Base-by-base conservation (phyloP, 2,113 vertebrate genomes). In the Butorides virescens region DNA sequence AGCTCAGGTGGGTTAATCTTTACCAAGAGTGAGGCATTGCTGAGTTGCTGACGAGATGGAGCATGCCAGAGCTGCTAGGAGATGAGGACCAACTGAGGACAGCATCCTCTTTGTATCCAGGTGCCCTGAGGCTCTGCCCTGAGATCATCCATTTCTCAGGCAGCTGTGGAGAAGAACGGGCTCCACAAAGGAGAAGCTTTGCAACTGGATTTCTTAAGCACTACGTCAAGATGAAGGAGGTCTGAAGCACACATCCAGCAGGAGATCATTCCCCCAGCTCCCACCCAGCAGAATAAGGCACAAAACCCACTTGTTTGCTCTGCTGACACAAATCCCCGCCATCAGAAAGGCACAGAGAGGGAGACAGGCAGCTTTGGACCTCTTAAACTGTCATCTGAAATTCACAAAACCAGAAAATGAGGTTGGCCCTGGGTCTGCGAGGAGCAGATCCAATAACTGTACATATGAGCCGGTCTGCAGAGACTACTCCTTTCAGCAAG, bases 221-320 rank as follows among this genome's bases (percentile, higher is more conserved):
- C 18, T 30, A 1, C 0, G 0, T 16, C 2, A 16, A 75, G 22
- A 52, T 47, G 61, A 34, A 76, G 75, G 56, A 76, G 15, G 44
- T 13, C 59, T 2, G 5, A 11, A 42, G 78, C 42, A 75, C 0
- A 1, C 10, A 39, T 13, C 53, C 52, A 83, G 59, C n/a, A 80
- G 46, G 30, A 80, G 22, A 26, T 26, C 44, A 13, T 36, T 75
- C 22, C 63, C 55, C 20, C 53, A 39, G 7, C 27, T 68, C 52
- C 68, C 5, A 0, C 32, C 15, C 61, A 4, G n/a, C n/a, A 92
- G n/a, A 50, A 65, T 11, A 68, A 67, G 70, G 37, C 3, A 2
- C 4, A 5, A 62, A 37, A 91, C 81, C 55, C 11, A 10, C 10
- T 61, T 12, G 5, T 42, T 77, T 39, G 42, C 53, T 66, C 9